Conservation (phyloP, 2,797 vertebrate species). For the Naso thynnoides region DNA sequence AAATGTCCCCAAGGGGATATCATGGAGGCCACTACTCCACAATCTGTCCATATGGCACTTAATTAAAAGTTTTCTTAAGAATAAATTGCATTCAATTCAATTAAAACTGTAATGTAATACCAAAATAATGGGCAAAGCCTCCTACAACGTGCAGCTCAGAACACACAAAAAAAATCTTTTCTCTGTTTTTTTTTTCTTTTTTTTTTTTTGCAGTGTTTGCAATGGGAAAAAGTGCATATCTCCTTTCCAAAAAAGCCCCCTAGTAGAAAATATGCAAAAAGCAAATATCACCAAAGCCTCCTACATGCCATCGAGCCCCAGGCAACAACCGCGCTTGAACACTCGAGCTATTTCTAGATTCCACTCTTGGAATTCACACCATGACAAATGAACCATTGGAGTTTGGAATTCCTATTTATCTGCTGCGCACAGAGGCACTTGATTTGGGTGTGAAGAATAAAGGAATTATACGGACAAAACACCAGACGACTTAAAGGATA, state of each 20-base stretch:
- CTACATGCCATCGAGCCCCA: slow-evolving; percentile 87
- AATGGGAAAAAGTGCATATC: slow-evolving; percentile 83
- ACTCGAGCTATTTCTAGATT: slow-evolving; percentile 89
- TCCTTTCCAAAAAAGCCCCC: slow-evolving; percentile 78
- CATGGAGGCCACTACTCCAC: slow-evolving; percentile 86
- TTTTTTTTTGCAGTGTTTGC: slow-evolving; percentile 77
- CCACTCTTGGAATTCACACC: slow-evolving; percentile 89
- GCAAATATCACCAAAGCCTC: slow-evolving; percentile 90
- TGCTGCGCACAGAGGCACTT: slow-evolving; percentile 85
- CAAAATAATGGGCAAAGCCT: slow-evolving; percentile 88
- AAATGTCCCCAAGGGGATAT: slow-evolving; percentile 87
- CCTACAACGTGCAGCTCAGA: slow-evolving; percentile 78
- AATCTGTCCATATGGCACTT: slow-evolving; percentile 90
- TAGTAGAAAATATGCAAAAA: slow-evolving; percentile 88
- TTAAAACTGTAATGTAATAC: slow-evolving; percentile 90
- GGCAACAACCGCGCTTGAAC: slow-evolving; percentile 85
- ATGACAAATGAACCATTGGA: slow-evolving; percentile 90
- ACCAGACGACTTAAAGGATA: slow-evolving; percentile 84
- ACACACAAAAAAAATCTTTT: slow-evolving; percentile 70
- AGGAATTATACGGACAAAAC: slow-evolving; percentile 85
- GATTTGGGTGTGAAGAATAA: slow-evolving; percentile 87
- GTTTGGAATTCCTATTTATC: slow-evolving; percentile 90
- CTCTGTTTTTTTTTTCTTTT: slow-evolving; percentile 47
- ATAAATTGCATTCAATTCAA: slow-evolving; percentile 91
- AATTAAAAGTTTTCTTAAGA: slow-evolving; percentile 92